phyloP scores from a whole-genome alignment of 2,888 invertebrate species.

The Conistra vaccinii region DNA sequence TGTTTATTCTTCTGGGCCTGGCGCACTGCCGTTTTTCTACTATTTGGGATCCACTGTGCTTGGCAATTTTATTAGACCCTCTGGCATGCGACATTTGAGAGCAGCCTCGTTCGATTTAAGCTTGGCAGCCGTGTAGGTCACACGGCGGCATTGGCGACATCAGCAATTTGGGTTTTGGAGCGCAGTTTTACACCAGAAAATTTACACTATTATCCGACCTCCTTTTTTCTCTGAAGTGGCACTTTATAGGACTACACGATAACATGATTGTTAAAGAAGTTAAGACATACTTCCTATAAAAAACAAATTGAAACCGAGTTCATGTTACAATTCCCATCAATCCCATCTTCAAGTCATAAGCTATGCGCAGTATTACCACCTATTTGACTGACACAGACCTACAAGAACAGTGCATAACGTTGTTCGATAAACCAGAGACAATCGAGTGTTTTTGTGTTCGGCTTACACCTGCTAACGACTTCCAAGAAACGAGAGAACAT shows the following conservation, averaged over 20 bases:
- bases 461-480: constrained; percentile 57
- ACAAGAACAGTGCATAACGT: constrained; percentile 36
- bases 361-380: constrained; percentile 13
- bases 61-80: not conserved
- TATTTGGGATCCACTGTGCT: not conserved
- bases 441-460: constrained; percentile 56
- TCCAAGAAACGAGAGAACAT: constrained; percentile 52
- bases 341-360: constrained; percentile 14
- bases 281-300: not conserved
- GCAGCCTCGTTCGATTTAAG: not conserved
- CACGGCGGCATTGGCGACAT: too few relatives aligned
- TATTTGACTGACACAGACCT: constrained; percentile 48
- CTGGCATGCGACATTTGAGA: too few relatives aligned
- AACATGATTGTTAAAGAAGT: not conserved
- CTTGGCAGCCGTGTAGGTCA: not conserved
- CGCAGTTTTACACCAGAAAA: not conserved
- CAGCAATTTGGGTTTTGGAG: not conserved
- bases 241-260: not conserved
- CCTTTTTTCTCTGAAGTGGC: not conserved
- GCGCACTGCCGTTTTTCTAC: not conserved
- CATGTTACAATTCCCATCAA: constrained; percentile 32
- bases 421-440: constrained; percentile 51
- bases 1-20: not conserved
- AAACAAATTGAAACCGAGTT: constrained; percentile 13
- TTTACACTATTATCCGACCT: not conserved